phyloP scores from a whole-genome alignment of 2,888 invertebrate genomes.

The Callimorpha dominula region DNA sequence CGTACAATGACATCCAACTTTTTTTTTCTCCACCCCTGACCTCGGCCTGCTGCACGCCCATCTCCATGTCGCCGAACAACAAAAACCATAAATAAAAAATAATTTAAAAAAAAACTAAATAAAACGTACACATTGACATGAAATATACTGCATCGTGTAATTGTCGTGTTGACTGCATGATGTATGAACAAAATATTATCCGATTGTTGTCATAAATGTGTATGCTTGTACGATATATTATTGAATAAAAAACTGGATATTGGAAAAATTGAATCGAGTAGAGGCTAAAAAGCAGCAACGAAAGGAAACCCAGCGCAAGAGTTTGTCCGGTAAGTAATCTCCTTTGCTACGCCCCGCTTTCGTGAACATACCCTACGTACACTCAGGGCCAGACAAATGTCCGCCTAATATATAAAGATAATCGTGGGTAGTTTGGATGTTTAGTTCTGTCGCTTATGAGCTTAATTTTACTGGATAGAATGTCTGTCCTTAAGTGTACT shows the following conservation, averaged over 20 bases:
- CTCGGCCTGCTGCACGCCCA: slow-evolving; percentile 85
- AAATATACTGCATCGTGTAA: slow-evolving; percentile 77
- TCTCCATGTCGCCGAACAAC: slow-evolving; percentile 82
- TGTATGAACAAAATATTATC: slow-evolving; percentile 76
- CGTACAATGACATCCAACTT: slow-evolving; percentile 86
- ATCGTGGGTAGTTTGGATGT: slow-evolving; percentile 50
- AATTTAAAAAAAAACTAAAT: slow-evolving; percentile 49
- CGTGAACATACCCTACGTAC: slow-evolving; percentile 63
- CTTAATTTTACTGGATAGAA: slow-evolving; percentile 54
- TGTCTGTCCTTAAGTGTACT: slow-evolving; percentile 73
- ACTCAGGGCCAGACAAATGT: slow-evolving; percentile 67
- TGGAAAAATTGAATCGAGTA: slow-evolving; percentile 81
- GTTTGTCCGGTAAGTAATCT: slow-evolving; percentile 93
- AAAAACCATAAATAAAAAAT: slow-evolving; percentile 57
- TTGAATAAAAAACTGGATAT: slow-evolving; percentile 61
- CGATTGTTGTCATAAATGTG: slow-evolving; percentile 80
- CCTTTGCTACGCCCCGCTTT: slow-evolving; percentile 81
- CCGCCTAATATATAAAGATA: slow-evolving; percentile 31
- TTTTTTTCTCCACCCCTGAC: slow-evolving; percentile 82
- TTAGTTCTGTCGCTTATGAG: slow-evolving; percentile 62
- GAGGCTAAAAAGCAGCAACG: slow-evolving; percentile 98
- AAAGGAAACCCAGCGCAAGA: slow-evolving; percentile 90
- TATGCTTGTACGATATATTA: slow-evolving; percentile 69
- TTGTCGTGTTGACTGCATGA: slow-evolving; percentile 86
- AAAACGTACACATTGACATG: slow-evolving; percentile 77